Base-by-base conservation (phyloP, 2,797 vertebrate species). In the Pteronotus mesoamericanus region DNA sequence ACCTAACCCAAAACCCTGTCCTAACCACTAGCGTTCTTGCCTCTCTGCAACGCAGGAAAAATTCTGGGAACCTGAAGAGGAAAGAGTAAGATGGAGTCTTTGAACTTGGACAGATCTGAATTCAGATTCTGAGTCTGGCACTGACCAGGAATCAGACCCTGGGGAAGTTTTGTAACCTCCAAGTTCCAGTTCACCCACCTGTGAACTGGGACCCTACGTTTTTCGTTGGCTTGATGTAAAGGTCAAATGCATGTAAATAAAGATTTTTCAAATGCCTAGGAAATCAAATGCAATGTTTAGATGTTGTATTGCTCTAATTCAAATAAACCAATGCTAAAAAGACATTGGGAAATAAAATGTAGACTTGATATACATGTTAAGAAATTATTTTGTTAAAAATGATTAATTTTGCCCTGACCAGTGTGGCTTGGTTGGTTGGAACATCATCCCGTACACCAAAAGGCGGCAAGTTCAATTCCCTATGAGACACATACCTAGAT, bases 201-300 rank as follows among this genome's bases (percentile, higher is more conserved):
- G 7, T 77, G 34, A 69, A 51, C 66, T 79, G 18, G 42, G n/a
- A 85, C 72, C 46, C 37, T 64, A 64, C 37, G 29, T 53, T 39
- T 53, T 88, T 66, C 55, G 7, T 22, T 72, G 72, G 66, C 51
- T 59, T 88, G 83, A 59, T 89, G 16, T 66, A 24, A 61, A 53
- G 44, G 14, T 75, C 59, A 95, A 78, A 79, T 91, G 48, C 68
- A 34, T 42, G 10, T 85, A 72, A 86, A 66, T 87, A 91, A 51
- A 51, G 37, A 12, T 34, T 86, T 94, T 93, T 37, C 26, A 95
- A 96, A 74, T 91, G 61, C 11, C 21, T 86, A 61, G 44, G 85
- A 87, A 93, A 74, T 18, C n/a, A 92, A 69, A 82, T 48, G 21
- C 11, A 80, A 55, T 39, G 42, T 83, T 87, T 83, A 78, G 42